These are phyloP conservation scores for Anoncus sp. DNA, from an alignment of 2,888 invertebrate species.

Conservation along the genomic window DNA sequence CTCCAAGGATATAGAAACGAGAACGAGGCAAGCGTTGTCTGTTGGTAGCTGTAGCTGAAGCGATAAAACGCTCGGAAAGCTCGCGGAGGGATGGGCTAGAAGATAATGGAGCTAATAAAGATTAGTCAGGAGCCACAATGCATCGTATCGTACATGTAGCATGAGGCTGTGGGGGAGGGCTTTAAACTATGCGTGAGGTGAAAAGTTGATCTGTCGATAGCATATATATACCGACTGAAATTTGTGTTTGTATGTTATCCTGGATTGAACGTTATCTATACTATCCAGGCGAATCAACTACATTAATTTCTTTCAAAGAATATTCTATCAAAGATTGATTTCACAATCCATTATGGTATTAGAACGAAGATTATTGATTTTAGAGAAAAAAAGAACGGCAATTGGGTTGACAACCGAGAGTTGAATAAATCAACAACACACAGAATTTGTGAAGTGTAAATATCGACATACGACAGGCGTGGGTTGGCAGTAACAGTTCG, in stretches of 20 bases:
- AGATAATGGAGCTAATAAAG: slow-evolving; percentile 63
- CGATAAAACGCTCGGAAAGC: slow-evolving; percentile 55
- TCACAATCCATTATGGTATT: not conserved
- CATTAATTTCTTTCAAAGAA: slow-evolving; percentile 2
- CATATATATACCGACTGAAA: not conserved
- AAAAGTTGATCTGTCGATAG: slow-evolving; percentile 13
- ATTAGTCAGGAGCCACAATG: slow-evolving; percentile 51
- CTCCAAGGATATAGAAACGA: slow-evolving; percentile 44
- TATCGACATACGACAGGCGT: slow-evolving; percentile 37
- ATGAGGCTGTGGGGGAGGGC: not conserved
- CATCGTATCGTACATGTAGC: slow-evolving; percentile 26
- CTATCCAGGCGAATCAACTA: not conserved
- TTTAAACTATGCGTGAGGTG: slow-evolving; percentile 12
- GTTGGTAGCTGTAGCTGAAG: slow-evolving; percentile 44
- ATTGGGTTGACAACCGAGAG: not conserved
- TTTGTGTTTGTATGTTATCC: slow-evolving; percentile 12
- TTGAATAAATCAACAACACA: not conserved
- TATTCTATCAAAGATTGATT: not conserved
- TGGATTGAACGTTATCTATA: not conserved
- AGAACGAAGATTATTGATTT: not conserved
- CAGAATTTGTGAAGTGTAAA: not conserved
- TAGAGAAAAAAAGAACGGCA: not conserved
- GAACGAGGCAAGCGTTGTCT: slow-evolving; percentile 39
- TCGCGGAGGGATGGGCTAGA: slow-evolving; percentile 51
- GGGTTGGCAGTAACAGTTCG: slow-evolving; percentile 37